Base-by-base conservation (phyloP, 2,888 invertebrate species). In the Aphidoletes aphidimyza region DNA sequence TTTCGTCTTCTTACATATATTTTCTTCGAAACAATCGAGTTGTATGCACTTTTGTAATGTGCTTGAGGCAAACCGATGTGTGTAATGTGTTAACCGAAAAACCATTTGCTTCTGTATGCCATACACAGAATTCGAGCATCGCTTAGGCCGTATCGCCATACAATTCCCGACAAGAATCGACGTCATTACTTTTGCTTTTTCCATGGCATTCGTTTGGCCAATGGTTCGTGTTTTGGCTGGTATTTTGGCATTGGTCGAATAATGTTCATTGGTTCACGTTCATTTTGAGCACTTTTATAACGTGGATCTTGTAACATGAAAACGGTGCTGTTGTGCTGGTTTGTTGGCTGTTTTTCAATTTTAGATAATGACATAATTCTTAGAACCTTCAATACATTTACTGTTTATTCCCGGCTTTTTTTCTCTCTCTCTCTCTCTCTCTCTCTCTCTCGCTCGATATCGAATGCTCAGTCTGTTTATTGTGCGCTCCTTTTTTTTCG, bases 301-400 rank as follows among this genome's bases (percentile, higher is more conserved):
- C 6, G n/a, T n/a, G n/a, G n/a, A n/a, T n/a, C n/a, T 42, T 42
- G 6, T 14, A 42, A 42, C 42, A 42, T 42, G 42, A 6, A n/a
- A n/a, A 47, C 54, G 5, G n/a, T 14, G 69, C 14, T 30, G n/a
- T 22, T 54, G 54, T 69, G n/a, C n/a, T n/a, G n/a, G n/a, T 69
- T 69, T 14, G 69, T 69, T 69, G 69, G 8, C 3, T 69, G 34
- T 69, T 8, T 54, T 69, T 11, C 5, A 17, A 1, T 69, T 69
- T 26, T 69, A 81, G 81, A 81, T 81, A 81, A 81, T 81, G 37
- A 37, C 81, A 81, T 37, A 69, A 37, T 81, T 81, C 81, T 81
- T n/a, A 81, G 81, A 81, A 78, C 36, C 36, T 34, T 19, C 78
- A 37, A 81, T 81, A 81, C 81, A 37, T 81, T 81, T 81, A 81